A percentile compares a stretch with the other conserved stretches of the same genome.
Conservation (phyloP, 2,113 vertebrate genomes). For the Strix uralensis region DNA sequence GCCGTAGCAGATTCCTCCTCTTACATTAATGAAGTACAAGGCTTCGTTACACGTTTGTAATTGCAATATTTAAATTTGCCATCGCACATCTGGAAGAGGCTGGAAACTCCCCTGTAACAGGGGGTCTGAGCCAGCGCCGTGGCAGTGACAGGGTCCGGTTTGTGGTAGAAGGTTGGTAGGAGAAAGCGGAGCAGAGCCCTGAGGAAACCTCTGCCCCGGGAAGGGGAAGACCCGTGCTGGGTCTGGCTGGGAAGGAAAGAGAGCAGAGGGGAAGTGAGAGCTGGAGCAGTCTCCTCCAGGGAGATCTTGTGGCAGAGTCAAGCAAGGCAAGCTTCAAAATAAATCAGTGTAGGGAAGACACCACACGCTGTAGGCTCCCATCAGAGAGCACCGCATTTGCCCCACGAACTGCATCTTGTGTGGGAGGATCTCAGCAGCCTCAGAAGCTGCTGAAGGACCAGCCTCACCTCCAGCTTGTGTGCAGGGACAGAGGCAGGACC, state of each 20-base stretch:
- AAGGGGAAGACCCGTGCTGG: not conserved
- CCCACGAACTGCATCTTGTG: not conserved
- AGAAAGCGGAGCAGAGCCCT: not conserved
- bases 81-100: constrained; percentile 51
- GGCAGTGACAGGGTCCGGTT: not conserved
- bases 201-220: not conserved
- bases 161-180: not conserved
- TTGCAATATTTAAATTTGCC: constrained; percentile 65
- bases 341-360: not conserved
- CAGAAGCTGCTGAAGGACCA: not conserved
- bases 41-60: constrained; percentile 64
- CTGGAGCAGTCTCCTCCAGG: not conserved
- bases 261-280: not conserved
- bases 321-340: not conserved
- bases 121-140: not conserved
- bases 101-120: not conserved
- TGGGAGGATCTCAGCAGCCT: not conserved
- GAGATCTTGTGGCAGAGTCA: not conserved
- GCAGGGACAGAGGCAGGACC: not conserved
- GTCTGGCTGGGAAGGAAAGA: not conserved
- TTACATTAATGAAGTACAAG: constrained; percentile 78
- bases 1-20: constrained; percentile 53
- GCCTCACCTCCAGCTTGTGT: not conserved
- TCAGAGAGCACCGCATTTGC: not conserved
- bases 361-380: rapidly evolving